Evolutionary conservation across 2,797 vertebrate species (phyloP).

Genomic region (Gallinago nigripennis): DNA sequence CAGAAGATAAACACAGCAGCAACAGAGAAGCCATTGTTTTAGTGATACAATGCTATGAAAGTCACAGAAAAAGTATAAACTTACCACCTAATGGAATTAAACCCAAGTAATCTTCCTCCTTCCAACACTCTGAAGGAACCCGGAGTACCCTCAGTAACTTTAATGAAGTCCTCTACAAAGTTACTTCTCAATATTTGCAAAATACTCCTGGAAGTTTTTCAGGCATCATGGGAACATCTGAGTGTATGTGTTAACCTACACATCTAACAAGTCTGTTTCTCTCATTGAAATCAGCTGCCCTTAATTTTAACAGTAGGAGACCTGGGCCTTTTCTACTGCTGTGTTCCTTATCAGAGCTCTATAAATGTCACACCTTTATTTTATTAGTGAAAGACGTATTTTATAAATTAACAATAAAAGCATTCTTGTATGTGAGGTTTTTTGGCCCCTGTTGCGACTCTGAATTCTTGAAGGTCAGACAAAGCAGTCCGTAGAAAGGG

Average conservation of each 20-base stretch:
- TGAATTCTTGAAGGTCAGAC: conserved; percentile 64
- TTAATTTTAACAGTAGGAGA: conserved; percentile 34
- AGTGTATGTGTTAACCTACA: neutral
- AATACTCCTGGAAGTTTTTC: neutral
- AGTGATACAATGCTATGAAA: neutral
- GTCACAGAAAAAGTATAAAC: neutral
- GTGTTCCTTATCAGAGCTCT: conserved; percentile 32
- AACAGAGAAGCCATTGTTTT: neutral
- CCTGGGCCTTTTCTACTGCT: conserved; percentile 12
- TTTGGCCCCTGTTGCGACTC: conserved; percentile 10
- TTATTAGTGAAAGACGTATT: conserved; percentile 36
- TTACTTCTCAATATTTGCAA: neutral
- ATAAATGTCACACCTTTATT: conserved; percentile 57
- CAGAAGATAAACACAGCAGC: neutral
- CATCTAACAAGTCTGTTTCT: neutral
- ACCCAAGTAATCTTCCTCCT: neutral
- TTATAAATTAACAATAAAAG: conserved; percentile 58
- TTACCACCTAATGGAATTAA: neutral
- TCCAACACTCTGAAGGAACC: neutral
- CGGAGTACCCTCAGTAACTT: neutral
- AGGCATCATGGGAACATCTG: neutral
- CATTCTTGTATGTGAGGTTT: neutral
- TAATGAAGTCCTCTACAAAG: neutral
- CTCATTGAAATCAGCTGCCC: neutral
- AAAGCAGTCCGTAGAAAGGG: neutral